phyloP scores from a whole-genome alignment of 2,888 invertebrate genomes.

The Eupeodes latifasciatus region DNA sequence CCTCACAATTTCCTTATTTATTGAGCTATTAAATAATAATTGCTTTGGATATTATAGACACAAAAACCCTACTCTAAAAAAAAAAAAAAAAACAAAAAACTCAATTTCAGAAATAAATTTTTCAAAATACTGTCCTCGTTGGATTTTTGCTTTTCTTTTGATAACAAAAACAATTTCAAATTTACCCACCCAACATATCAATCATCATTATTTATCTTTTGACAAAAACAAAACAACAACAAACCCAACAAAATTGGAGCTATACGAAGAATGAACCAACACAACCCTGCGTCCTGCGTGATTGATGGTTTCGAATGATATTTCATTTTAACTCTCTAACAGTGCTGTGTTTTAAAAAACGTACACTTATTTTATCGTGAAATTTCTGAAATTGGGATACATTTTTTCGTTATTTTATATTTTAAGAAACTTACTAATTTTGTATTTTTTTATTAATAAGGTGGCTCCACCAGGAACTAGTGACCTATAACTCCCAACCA shows the following conservation, averaged over 20 bases:
- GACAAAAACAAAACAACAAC: conserved; percentile 9
- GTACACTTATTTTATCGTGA: no score
- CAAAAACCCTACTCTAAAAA: not conserved
- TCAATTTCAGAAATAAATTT: conserved; percentile 5
- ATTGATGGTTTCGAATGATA: conserved; percentile 53
- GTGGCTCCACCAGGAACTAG: no score
- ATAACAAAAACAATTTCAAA: conserved; percentile 38
- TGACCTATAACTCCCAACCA: not conserved
- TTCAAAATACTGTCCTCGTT: not conserved
- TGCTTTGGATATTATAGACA: not conserved
- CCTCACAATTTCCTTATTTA: not conserved
- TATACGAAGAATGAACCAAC: not conserved
- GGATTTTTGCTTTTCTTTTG: conserved; percentile 9
- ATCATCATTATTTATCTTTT: conserved; percentile 59
- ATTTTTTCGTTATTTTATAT: no score
- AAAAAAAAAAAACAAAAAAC: not conserved
- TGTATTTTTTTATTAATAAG: no score
- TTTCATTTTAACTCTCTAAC: not conserved
- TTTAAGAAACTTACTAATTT: no score
- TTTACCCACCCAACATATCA: conserved; percentile 28
- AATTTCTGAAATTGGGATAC: no score
- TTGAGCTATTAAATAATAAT: not conserved
- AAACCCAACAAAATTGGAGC: not conserved
- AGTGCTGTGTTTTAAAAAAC: not conserved
- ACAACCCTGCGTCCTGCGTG: conserved; percentile 28